Conservation (phyloP, 92 coral and sea anemone species). For the Umimayanthus chanpuru region DNA sequence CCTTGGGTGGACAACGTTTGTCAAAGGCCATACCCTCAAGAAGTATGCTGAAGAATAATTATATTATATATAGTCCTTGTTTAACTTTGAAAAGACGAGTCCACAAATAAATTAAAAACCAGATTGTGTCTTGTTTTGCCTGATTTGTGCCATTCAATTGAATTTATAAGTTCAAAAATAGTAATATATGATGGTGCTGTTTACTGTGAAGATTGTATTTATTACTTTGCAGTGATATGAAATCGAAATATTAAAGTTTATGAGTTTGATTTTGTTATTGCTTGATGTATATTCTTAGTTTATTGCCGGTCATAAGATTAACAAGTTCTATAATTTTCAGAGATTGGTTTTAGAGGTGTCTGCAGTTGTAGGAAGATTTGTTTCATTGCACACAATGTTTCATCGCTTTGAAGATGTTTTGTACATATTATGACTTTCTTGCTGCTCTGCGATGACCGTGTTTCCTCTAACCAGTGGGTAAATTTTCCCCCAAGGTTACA, state of each 20-base stretch:
- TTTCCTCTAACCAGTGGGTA: constrained; percentile 19
- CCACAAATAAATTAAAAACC: not conserved
- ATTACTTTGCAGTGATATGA: not conserved
- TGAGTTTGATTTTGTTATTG: not conserved
- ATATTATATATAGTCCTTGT: not conserved
- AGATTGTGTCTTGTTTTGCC: not conserved
- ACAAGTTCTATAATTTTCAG: not conserved
- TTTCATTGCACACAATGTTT: not conserved
- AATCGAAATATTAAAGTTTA: no score
- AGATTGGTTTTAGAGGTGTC: not conserved
- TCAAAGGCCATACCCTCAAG: not conserved
- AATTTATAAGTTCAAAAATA: no score
- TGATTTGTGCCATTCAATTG: not conserved
- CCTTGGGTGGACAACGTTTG: not conserved
- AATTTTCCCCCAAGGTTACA: constrained; percentile 22
- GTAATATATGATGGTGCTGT: not conserved
- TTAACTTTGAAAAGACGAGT: not conserved
- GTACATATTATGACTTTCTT: not conserved
- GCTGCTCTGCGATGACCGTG: no score
- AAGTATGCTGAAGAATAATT: not conserved
- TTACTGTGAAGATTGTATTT: not conserved
- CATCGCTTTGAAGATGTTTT: not conserved
- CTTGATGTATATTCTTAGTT: not conserved
- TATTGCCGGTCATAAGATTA: not conserved
- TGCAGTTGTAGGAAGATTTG: not conserved